Conservation (phyloP, 2,797 vertebrate genomes). For the Sandelia bainsii region DNA sequence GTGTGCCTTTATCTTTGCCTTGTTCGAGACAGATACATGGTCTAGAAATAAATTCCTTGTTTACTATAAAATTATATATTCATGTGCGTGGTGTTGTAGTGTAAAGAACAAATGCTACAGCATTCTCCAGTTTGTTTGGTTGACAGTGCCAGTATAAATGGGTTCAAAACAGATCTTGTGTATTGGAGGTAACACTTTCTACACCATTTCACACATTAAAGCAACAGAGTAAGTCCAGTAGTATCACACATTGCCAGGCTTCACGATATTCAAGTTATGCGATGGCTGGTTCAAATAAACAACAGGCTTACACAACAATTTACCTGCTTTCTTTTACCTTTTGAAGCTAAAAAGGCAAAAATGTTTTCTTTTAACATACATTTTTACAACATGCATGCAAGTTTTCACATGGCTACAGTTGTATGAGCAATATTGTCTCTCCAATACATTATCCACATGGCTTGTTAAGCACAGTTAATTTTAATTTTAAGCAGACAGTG, state of each 20-base stretch:
- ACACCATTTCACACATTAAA: slow-evolving; percentile 48
- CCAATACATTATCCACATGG: neutral
- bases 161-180: slow-evolving; percentile 25
- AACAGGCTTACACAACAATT: slow-evolving; percentile 11
- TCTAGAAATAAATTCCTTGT: neutral
- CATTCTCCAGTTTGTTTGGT: slow-evolving; percentile 7
- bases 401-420: neutral
- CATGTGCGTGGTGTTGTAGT: neutral
- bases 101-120: neutral
- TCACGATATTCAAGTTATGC: slow-evolving; percentile 25
- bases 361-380: neutral
- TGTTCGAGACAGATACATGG: neutral
- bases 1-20: neutral
- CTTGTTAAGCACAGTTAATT: too few species aligned
- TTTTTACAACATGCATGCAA: neutral
- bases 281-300: slow-evolving; percentile 21
- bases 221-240: slow-evolving; percentile 36
- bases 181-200: slow-evolving; percentile 27
- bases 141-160: slow-evolving; percentile 9
- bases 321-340: neutral
- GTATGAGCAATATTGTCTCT: neutral
- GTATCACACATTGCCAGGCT: slow-evolving; percentile 40
- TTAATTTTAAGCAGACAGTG: neutral
- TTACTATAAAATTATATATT: neutral
- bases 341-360: neutral